Base-by-base conservation (phyloP, 1,140 invertebrate genomes). In the Macrocentrus cingulum region DNA sequence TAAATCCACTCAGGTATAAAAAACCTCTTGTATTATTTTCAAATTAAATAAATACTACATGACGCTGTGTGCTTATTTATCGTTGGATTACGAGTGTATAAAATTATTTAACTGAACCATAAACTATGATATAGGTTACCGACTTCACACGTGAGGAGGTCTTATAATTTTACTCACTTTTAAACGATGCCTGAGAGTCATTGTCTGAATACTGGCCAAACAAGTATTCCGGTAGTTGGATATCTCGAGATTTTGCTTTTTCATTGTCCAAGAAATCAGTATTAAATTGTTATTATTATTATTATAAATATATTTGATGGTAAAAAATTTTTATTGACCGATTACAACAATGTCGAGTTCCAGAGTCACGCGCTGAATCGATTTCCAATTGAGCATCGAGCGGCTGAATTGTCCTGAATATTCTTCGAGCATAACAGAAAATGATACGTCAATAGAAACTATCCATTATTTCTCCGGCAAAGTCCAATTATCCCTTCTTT, bases 111-210 rank as follows among this genome's bases (percentile, higher is more conserved):
- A 29, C 4, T 29, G 4, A 9, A 9, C 4, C 9, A 29, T 29
- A 9, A 29, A 29, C 25, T 39, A n/a, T 11, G 15, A 66, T 66
- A 56, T 71, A 61, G 67, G 67, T 74, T 66, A 50, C 59, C 56
- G 58, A 49, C 60, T 72, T 70, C 56, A 69, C 67, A 72, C 66
- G 62, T 60, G 60, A 69, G 41, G 48, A 54, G 62, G 16, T 66
- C 63, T n/a, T n/a, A 34, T 71, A 71, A 74, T 70, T 39, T 15
- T 3, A 39, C 13, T 8, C 36, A 39, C 8, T n/a, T 39, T 4
- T 39, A 13, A 29, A 29, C 36, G 18, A n/a, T 19, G 39, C 9
- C 8, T 9, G 15, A 45, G 18, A 23, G 15, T 9, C 8, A 45
- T 19, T 6, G 15, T 19, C 16, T 41, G n/a, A 11, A 46, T 7